These are phyloP conservation scores for Chalcis sispes DNA, from an alignment of 2,888 invertebrate species.

Conservation along the genomic window DNA sequence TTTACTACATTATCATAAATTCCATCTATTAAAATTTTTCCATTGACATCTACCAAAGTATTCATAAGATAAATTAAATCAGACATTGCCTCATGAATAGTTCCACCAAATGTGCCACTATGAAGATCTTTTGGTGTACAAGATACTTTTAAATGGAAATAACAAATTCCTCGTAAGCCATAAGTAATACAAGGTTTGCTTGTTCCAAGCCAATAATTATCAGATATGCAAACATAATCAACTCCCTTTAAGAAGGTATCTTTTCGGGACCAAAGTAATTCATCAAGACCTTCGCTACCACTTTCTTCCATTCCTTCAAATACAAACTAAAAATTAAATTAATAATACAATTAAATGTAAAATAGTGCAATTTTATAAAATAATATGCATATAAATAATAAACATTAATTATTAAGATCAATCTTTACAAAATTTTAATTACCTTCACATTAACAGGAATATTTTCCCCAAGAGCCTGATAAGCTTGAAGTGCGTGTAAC, in stretches of 20 bases:
- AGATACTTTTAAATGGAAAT: slow-evolving; percentile 91
- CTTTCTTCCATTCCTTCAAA: slow-evolving; percentile 99
- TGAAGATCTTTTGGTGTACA: slow-evolving; percentile 96
- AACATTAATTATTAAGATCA: neutral
- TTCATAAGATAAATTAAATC: slow-evolving; percentile 93
- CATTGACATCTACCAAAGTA: slow-evolving; percentile 89
- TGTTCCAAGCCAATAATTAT: slow-evolving; percentile 99
- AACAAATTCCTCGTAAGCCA: slow-evolving; percentile 94
- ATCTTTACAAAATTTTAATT: slow-evolving; percentile 8
- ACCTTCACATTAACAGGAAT: slow-evolving; percentile 85
- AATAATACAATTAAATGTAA: slow-evolving; percentile 4
- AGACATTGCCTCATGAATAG: slow-evolving; percentile 93
- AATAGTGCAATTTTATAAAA: neutral
- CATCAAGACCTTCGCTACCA: slow-evolving; percentile 96
- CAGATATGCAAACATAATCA: slow-evolving; percentile 97
- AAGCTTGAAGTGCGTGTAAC: slow-evolving; percentile 95
- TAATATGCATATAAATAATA: slow-evolving; percentile 13
- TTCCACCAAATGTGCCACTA: slow-evolving; percentile 96
- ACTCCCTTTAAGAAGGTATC: slow-evolving; percentile 88
- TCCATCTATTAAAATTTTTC: slow-evolving; percentile 89
- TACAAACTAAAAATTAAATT: slow-evolving; percentile 81
- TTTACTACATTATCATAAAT: slow-evolving; percentile 90
- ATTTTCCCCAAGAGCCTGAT: slow-evolving; percentile 83
- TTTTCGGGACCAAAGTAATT: slow-evolving; percentile 83
- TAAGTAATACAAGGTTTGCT: slow-evolving; percentile 98